Evolutionary conservation across 2,113 vertebrate species (phyloP), one percentile per base, ranked within the genome.

Genomic region (Nansenia antarctica): DNA sequence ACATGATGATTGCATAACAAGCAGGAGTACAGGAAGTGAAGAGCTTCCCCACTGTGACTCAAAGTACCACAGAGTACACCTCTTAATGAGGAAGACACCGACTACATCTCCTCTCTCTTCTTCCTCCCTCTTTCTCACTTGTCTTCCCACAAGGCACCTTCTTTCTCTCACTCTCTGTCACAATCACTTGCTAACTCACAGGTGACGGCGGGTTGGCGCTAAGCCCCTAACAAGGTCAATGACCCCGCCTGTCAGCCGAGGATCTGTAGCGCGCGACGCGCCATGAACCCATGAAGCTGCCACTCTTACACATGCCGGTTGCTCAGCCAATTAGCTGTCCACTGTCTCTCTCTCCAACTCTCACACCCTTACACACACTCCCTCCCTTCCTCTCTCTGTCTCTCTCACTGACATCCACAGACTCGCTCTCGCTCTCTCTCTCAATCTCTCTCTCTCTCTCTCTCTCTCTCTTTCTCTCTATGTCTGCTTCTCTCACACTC

Each of bases 391-490:
- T 58, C 49, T 12, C 42, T 22, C 42, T 66, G 27, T 57, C 59
- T 9, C 65, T n/a, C n/a, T n/a, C n/a, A n/a, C n/a, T n/a, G n/a
- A n/a, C n/a, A n/a, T n/a, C n/a, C n/a, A n/a, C n/a, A n/a, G n/a
- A n/a, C n/a, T n/a, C n/a, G n/a, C n/a, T n/a, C n/a, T n/a, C 9
- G 6, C 53, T 20, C 20, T 24, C 63, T 57, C 37, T 62, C 55
- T 63, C 57, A 70, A 18, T n/a, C 52, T 30, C 54, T 22, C 1
- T 49, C n/a, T 79, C 49, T 47, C 30, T 20, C n/a, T n/a, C n/a
- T n/a, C n/a, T n/a, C n/a, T n/a, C n/a, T n/a, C n/a, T n/a, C n/a
- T n/a, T n/a, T n/a, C n/a, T n/a, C n/a, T n/a, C n/a, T n/a, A n/a
- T n/a, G n/a, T n/a, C n/a, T n/a, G n/a, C n/a, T n/a, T n/a, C n/a